Base-by-base conservation (phyloP, 1,140 invertebrate genomes). In the Conopomorpha cramerella region DNA sequence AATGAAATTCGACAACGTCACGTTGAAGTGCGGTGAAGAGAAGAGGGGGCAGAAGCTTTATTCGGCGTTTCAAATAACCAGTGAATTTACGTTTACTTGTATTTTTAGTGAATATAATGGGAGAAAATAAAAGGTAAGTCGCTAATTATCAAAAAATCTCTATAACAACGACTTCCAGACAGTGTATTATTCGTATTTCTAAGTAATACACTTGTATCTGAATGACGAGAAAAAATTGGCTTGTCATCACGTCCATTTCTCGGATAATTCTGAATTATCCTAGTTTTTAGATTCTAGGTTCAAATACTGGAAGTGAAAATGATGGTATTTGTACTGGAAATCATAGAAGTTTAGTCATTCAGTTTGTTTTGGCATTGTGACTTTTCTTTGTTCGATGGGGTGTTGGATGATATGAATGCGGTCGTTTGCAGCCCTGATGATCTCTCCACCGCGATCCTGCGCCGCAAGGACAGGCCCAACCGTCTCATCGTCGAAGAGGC, bases 401-500 rank as follows among this genome's bases (percentile, higher is more conserved):
- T n/a, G n/a, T n/a, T 45, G 38, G 44, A 32, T 16, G 42, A 52
- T 44, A n/a, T 45, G 38, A 43, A 32, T 16, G 42, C 51, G 42
- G 41, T 49, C 43, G 57, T 55, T 65, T 76, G 37, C 52, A 87
- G 85, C 63, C 82, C 83, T 49, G 96, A 99, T 77, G 94, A 98
- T 85, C 84, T 99, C 68, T 92, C 96, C 26, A 99, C 97, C 49
- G 98, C 98, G 45, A 99, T 99, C 77, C 82, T 99, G 54, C 92
- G 95, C 48, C 91, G 91, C 55, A 99, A 99, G 78, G 93, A 95
- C 61, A 93, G 93, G 66, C 98, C 98, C 45, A 99, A 99, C 77
- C 88, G 98, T 63, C 84, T 99, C 27, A 86, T 99, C 50, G 97
- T 99, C 1, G 97, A 99, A 71, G 96, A 99, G 79, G 94, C 96